These are phyloP conservation scores for Dynastes tityus DNA, from an alignment of 2,888 invertebrate genomes.

Conservation along the genomic window DNA sequence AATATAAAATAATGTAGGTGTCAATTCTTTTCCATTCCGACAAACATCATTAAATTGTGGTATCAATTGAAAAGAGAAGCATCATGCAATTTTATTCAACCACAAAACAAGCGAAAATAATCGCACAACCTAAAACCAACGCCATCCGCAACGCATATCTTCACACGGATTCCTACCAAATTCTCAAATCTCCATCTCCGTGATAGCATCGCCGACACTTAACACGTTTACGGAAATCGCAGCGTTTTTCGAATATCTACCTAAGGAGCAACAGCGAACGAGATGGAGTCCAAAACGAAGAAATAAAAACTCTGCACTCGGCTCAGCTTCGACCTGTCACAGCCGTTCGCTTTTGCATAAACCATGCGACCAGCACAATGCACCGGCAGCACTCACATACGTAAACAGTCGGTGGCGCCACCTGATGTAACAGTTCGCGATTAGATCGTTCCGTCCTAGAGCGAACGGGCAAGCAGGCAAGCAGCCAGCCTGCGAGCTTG, in stretches of 20 bases:
- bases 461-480: neutral
- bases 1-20: too few relatives aligned
- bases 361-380: slow-evolving; percentile 23
- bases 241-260: slow-evolving; percentile 18
- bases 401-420: slow-evolving; percentile 43
- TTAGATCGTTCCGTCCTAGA: slow-evolving; percentile 40
- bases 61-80: too few relatives aligned
- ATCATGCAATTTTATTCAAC: too few relatives aligned
- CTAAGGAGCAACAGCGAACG: slow-evolving; percentile 10
- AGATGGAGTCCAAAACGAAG: slow-evolving; percentile 3
- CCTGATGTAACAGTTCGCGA: slow-evolving; percentile 43
- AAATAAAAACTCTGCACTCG: slow-evolving; percentile 17
- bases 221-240: slow-evolving; percentile 41
- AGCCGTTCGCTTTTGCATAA: slow-evolving; percentile 28
- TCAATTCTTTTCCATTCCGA: too few relatives aligned
- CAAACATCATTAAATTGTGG: too few relatives aligned
- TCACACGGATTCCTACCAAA: slow-evolving; percentile 6
- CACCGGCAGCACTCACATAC: slow-evolving; percentile 37
- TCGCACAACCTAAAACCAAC: too few relatives aligned
- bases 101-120: too few relatives aligned
- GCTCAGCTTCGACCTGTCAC: slow-evolving; percentile 33
- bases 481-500: neutral
- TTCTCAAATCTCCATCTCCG: slow-evolving; percentile 20
- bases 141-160: neutral
- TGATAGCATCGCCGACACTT: slow-evolving; percentile 35